Base-by-base conservation (phyloP, 2,888 invertebrate species). In the Sclerodermus sp. region DNA sequence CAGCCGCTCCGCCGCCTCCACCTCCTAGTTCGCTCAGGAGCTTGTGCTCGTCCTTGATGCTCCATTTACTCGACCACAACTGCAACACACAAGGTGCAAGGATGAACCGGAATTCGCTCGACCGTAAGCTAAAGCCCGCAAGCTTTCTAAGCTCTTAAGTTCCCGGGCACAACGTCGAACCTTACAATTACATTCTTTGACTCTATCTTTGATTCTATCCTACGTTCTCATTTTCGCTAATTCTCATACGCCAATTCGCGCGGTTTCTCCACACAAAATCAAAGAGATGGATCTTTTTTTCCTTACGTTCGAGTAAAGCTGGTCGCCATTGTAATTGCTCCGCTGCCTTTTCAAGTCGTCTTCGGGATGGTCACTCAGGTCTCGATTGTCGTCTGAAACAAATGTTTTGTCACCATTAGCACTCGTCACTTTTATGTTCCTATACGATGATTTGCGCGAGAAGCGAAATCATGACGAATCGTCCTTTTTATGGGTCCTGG, bases 31-130 rank as follows among this genome's bases (percentile, higher is more conserved):
- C 93, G 42, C 91, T 91, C 57, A 93, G 80, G 44, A 93, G 80
- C 80, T 93, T 93, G 81, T 92, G 91, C 75, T 93, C 92, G 79
- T 93, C 93, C 79, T 93, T 93, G 73, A 93, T 87, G 79, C 90
- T 90, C 93, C 93, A 93, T 82, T 93, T 93, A 57, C 87, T 86
- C 59, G 93, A 89, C 84, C 92, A 92, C 58, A 90, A 83, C 89
- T 89, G 81, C 65, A 67, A 72, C 64, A 60, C 43, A 17, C 16
- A 23, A 42, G 23, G 23, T 23, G 23, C 23, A 23, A 23, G 4
- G 23, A 23, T 23, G 23, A 23, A 23, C 23, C 23, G 23, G 23
- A 23, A 23, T 23, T 23, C 23, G 23, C 23, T 23, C 23, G 23
- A 23, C 4, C 23, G 23, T 23, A 23, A 23, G 23, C 23, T 23